A percentile compares a stretch with the other conserved stretches of the same genome.
phyloP scores from a whole-genome alignment of 2,888 invertebrate genomes.

The Dicyrtomina minuta region DNA sequence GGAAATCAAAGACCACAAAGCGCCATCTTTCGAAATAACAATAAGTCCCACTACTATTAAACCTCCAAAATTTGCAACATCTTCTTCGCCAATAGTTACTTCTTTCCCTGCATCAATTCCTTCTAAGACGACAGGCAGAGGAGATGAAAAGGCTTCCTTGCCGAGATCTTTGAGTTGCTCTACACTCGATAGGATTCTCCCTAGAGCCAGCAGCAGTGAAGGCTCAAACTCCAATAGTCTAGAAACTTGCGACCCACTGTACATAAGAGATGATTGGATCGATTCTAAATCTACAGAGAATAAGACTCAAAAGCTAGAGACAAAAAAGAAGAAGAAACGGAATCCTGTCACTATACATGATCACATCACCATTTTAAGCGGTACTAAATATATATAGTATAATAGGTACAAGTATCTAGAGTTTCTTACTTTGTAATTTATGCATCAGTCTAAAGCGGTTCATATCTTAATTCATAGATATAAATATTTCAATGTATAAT shows the following conservation, averaged over 20 bases:
- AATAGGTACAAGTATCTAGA: not conserved
- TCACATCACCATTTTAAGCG: slow-evolving; percentile 48
- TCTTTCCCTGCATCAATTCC: not conserved
- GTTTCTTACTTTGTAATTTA: not conserved
- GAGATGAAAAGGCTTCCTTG: not conserved
- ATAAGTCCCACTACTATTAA: slow-evolving; percentile 21
- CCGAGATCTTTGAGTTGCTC: not conserved
- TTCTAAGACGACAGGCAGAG: not conserved
- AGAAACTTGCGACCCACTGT: slow-evolving; percentile 22
- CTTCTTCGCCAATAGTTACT: not conserved
- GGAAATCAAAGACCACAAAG: slow-evolving; percentile 2
- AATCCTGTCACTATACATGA: slow-evolving; percentile 51
- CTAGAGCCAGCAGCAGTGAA: slow-evolving; percentile 16
- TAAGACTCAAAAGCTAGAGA: slow-evolving; percentile 27
- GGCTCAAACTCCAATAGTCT: slow-evolving; percentile 21
- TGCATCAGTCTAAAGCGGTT: too few species aligned
- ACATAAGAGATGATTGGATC: not conserved
- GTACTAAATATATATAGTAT: slow-evolving; percentile 27
- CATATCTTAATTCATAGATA: too few species aligned
- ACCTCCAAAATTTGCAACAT: not conserved
- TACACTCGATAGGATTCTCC: not conserved
- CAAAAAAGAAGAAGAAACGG: slow-evolving; percentile 50
- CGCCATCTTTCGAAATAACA: slow-evolving; percentile 7
- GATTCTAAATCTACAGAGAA: slow-evolving; percentile 2
- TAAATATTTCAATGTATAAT: not conserved